phyloP scores from a whole-genome alignment of 2,888 invertebrate species.

The Tipula helvola region DNA sequence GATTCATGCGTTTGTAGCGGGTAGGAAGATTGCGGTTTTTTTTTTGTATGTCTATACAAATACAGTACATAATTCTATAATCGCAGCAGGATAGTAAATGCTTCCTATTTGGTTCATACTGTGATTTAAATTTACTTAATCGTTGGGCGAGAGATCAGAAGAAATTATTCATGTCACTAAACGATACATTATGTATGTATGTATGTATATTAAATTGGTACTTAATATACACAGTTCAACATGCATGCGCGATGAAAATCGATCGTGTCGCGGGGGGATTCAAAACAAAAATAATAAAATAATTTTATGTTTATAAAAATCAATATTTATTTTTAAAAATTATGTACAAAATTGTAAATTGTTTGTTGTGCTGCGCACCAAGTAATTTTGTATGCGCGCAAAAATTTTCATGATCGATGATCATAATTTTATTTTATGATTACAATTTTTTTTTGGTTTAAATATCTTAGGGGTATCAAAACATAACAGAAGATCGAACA shows the following conservation, averaged over 20 bases:
- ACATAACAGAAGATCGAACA: background rate
- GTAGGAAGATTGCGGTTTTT: background rate
- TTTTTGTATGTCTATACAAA: background rate
- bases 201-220: background rate
- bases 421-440: background rate
- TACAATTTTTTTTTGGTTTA: background rate
- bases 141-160: background rate
- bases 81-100: background rate
- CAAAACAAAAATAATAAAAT: background rate
- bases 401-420: background rate
- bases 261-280: background rate
- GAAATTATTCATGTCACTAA: background rate
- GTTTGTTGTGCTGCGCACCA: background rate
- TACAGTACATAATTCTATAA: background rate
- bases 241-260: background rate
- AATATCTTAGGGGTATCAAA: background rate
- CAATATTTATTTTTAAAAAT: background rate
- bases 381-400: background rate
- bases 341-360: background rate
- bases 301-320: background rate
- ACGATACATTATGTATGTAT: background rate
- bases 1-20: background rate
- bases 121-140: background rate
- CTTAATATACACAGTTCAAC: no score
- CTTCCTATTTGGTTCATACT: background rate